phyloP scores from a whole-genome alignment of 2,888 invertebrate genomes.

The Rhabditoides inermis region DNA sequence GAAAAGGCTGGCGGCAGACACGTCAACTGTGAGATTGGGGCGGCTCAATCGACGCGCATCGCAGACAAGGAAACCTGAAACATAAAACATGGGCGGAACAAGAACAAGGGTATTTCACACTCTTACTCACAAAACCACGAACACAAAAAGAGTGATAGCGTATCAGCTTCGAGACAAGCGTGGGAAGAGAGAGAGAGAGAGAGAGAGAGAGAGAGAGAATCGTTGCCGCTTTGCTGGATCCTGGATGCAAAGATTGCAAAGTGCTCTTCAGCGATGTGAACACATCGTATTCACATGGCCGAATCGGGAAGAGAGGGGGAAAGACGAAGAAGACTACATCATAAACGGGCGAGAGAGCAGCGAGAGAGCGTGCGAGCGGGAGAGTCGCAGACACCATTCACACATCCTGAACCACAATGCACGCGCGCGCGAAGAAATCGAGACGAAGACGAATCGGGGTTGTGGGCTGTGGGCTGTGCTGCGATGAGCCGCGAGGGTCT shows the following conservation, averaged over 20 bases:
- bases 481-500: no score
- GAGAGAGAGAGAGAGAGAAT: conserved; percentile 14
- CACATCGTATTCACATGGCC: not conserved
- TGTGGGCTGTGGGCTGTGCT: no score
- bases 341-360: not conserved
- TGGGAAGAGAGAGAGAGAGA: conserved; percentile 12
- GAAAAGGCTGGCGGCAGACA: not conserved
- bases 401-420: no score
- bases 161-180: conserved; percentile 3
- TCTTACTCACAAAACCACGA: conserved; percentile 3
- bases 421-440: no score
- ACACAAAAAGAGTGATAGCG: conserved; percentile 6
- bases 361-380: not conserved
- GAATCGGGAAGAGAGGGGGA: not conserved
- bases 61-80: conserved; percentile 1
- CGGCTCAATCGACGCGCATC: no score
- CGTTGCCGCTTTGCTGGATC: no score
- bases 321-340: conserved; percentile 4
- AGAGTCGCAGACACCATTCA: not conserved
- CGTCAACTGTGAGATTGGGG: conserved; percentile 9
- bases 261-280: not conserved
- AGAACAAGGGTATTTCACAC: conserved; percentile 17
- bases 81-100: conserved; percentile 8
- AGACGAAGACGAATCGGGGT: no score
- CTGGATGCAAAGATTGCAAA: not conserved